Evolutionary conservation across 2,797 vertebrate species (phyloP), one percentile per base, ranked within the genome.

Genomic region (Serranus cabrilla): DNA sequence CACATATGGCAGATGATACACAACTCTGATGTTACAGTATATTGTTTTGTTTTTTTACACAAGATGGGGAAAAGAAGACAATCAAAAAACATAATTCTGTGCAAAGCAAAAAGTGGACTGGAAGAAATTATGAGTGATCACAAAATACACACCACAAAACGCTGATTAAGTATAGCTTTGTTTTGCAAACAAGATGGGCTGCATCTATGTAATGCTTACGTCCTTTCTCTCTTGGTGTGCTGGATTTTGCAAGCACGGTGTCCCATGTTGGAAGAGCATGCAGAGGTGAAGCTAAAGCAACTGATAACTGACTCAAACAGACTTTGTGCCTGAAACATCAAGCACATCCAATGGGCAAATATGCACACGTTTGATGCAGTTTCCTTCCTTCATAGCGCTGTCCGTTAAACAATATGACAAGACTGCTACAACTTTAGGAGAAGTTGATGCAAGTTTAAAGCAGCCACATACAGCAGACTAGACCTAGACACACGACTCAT

Each of bases 1-100:
- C 93, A 94, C 93, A 79, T 87, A 81, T 84, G 93, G 93, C 87
- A 86, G 88, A 88, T 64, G 78, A 77, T 77, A 87, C 66, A 82
- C 43, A 82, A 66, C 68, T 77, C 54, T 58, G 58, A 78, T 72
- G 62, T 78, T 82, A 79, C 39, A 82, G 73, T 74, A 67, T 62
- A 52, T 49, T 69, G 69, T 77, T 27, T 27, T 27, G 27, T 59
- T 70, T 85, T 69, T 74, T 66, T 64, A 60, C 43, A 75, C 27
- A 66, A 60, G 56, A 77, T 49, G 54, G 7, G 8, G 12, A 18
- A 52, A 31, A 68, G 17, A 31, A 68, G 17, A 45, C 6, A 3
- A 57, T 42, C 9, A 47, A 66, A 78, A 76, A 5, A 67, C 71
- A 67, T 23, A n/a, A 62, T 58, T 69, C 46, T 82, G 57, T 87